phyloP scores from a whole-genome alignment of 2,888 invertebrate species.

The Ormyrus rosae region DNA sequence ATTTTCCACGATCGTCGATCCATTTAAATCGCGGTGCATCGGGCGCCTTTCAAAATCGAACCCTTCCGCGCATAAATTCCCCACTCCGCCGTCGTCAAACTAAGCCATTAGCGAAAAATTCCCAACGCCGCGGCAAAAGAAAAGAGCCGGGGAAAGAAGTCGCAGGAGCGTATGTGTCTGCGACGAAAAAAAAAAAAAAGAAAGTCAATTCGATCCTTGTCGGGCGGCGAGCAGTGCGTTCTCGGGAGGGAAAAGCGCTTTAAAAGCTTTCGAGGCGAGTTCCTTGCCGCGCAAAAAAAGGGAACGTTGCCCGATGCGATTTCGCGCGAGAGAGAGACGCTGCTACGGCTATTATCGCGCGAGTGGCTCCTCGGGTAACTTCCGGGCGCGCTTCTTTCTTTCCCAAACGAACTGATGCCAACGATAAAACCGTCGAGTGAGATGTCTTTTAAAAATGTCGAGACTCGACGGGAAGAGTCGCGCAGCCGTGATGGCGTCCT shows the following conservation, averaged over 20 bases:
- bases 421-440: too few species aligned
- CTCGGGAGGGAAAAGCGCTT: conserved; percentile 28
- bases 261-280: conserved; percentile 42
- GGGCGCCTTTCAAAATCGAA: too few species aligned
- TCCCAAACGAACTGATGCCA: too few species aligned
- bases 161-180: neutral
- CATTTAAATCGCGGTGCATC: neutral
- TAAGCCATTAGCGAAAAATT: conserved; percentile 27
- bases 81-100: neutral
- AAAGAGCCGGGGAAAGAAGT: neutral
- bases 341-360: conserved; percentile 15
- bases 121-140: neutral
- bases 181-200: neutral
- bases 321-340: conserved; percentile 4
- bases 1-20: neutral
- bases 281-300: conserved; percentile 6
- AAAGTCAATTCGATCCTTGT: conserved; percentile 36
- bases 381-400: neutral
- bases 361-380: neutral
- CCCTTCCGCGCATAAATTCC: too few species aligned
- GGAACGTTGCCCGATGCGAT: conserved; percentile 8
- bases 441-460: too few species aligned
- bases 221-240: conserved; percentile 12
- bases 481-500: too few species aligned
- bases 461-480: too few species aligned